Evolutionary conservation across 2,797 vertebrate genomes (phyloP).

Genomic region (Amblyraja radiata): DNA sequence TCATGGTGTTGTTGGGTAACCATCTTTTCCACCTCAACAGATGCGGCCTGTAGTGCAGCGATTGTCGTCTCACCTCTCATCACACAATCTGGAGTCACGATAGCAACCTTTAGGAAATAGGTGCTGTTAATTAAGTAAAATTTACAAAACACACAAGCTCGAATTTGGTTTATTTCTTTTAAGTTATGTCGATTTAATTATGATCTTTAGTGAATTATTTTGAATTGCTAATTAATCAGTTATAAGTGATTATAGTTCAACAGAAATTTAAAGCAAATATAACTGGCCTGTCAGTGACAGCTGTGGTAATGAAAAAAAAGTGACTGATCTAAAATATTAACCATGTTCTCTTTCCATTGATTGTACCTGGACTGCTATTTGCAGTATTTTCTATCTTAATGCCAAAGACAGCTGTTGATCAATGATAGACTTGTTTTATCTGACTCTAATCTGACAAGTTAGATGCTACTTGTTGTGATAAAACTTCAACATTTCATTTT

Average conservation of each 20-base stretch:
- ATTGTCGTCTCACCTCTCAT: constrained; percentile 46
- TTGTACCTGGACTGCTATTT: no score
- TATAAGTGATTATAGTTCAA: neutral
- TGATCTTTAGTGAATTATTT: neutral
- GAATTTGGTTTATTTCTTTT: neutral
- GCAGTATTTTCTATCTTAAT: no score
- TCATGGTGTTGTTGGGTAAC: constrained; percentile 74
- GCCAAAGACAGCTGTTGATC: neutral
- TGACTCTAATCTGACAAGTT: neutral
- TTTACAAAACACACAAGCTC: neutral
- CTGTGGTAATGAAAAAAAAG: neutral
- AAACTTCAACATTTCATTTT: neutral
- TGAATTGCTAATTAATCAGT: neutral
- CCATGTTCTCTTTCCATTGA: no score
- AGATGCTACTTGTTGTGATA: neutral
- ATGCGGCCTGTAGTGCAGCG: constrained; percentile 80
- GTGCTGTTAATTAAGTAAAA: neutral
- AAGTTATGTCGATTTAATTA: neutral
- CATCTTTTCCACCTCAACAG: constrained; percentile 63
- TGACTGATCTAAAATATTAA: no score
- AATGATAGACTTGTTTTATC: neutral
- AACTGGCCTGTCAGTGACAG: neutral
- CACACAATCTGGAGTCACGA: constrained; percentile 82
- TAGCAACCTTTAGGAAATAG: constrained; percentile 75
- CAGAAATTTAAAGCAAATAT: neutral